phyloP scores from a whole-genome alignment of 2,888 invertebrate species.

The Acrocyrtus sp. region DNA sequence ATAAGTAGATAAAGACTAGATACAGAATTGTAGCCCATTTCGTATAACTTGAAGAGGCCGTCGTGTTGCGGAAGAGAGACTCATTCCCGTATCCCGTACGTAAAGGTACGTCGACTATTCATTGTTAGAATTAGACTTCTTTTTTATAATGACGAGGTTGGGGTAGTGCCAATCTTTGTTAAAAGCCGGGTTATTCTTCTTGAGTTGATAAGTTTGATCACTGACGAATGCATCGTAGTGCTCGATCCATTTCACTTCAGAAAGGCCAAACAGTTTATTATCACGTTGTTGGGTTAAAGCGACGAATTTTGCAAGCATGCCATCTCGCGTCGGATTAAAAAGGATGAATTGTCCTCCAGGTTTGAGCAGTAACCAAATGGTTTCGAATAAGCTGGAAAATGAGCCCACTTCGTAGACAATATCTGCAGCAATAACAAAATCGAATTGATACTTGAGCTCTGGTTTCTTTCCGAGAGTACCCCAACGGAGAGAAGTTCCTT shows the following conservation, averaged over 20 bases:
- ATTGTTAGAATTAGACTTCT: background rate
- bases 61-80: background rate
- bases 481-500: conserved; percentile 40
- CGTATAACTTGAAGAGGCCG: background rate
- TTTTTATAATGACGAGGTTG: conserved; percentile 20
- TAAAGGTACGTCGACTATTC: background rate
- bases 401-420: conserved; percentile 41
- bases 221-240: conserved; percentile 23
- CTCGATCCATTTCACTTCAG: conserved; percentile 22
- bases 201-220: conserved; percentile 20
- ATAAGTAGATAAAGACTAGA: background rate
- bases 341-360: conserved; percentile 48
- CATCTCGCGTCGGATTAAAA: conserved; percentile 50
- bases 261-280: conserved; percentile 16
- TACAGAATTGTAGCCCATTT: background rate
- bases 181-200: conserved; percentile 13
- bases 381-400: conserved; percentile 31
- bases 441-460: conserved; percentile 41
- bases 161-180: conserved; percentile 49
- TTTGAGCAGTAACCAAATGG: conserved; percentile 40
- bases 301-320: conserved; percentile 39
- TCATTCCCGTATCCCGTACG: no score
- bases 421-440: conserved; percentile 51
- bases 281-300: conserved; percentile 5
- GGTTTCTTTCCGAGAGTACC: conserved; percentile 17